Base-by-base conservation (phyloP, 2,797 vertebrate genomes). In the Hephaestus fuliginosus region DNA sequence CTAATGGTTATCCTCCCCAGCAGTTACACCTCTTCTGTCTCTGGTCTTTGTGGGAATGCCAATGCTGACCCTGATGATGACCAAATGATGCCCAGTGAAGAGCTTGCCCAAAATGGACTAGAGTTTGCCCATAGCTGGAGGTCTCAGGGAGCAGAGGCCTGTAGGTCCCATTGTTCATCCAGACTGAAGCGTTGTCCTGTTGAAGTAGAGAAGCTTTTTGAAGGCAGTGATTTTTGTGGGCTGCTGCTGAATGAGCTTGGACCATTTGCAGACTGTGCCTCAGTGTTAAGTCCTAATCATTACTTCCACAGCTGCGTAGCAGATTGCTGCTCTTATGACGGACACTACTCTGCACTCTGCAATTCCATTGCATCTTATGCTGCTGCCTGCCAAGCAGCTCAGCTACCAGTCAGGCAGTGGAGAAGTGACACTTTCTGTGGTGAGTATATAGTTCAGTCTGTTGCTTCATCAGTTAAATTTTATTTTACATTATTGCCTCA, bases 21-120 rank as follows among this genome's bases (percentile, higher is more conserved):
- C 0, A 17, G 3, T 33, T 92, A 95, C 71, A 63, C 7, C 0
- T 85, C 70, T 2, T 85, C 81, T 1, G 87, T 96, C 8, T 94
- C 92, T 0, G 95, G 95, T 15, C 75, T 97, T 30, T 96, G 96
- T 0, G 94, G 95, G 4, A 95, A 96, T 67, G 89, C 77, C 18
- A 96, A 88, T 60, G 3, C 85, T 0, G 1, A 96, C 25, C 73
- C 87, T 0, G 0, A 0, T 0, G 94, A 96, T 0, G 95, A 96
- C 3, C 74, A 83, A 43, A 70, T 84, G 18, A 91, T 70, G 0
- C 74, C 89, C 0, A 46, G 74, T 0, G 63, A 60, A 0, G 30
- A 72, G 0, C 33, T 56, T 36, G 92, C 72, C 0, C 1, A 53
- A 0, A 41, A 86, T 1, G 0, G 33, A 0, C 28, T 62, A 0